These are phyloP conservation scores for Cryptops parisi DNA, from an alignment of 2,888 invertebrate genomes.

Conservation along the genomic window DNA sequence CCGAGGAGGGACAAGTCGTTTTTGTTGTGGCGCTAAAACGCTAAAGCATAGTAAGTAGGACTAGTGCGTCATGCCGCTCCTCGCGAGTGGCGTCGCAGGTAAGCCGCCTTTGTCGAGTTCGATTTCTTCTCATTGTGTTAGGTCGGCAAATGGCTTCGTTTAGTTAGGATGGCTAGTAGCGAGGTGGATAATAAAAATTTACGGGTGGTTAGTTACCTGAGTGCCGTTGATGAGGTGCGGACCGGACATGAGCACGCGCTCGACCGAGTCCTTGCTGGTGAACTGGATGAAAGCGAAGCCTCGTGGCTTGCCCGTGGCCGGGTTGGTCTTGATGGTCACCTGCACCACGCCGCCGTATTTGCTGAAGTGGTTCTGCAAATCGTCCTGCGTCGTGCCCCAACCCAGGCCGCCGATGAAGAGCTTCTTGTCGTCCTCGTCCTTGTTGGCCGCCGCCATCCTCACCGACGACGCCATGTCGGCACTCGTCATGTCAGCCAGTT, in stretches of 20 bases:
- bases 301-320: conserved; percentile 14
- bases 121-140: too few species aligned
- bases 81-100: too few species aligned
- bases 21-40: too few species aligned
- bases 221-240: conserved; percentile 12
- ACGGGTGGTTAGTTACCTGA: too few species aligned
- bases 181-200: too few species aligned
- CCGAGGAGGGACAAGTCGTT: too few species aligned
- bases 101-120: too few species aligned
- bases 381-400: conserved; percentile 15
- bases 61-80: too few species aligned
- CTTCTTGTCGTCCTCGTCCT: conserved; percentile 12
- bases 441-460: neutral
- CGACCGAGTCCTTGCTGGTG: conserved; percentile 11
- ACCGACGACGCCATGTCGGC: neutral
- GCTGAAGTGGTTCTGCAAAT: conserved; percentile 13
- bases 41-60: too few species aligned
- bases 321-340: conserved; percentile 16
- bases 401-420: conserved; percentile 15
- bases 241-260: conserved; percentile 12
- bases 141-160: too few species aligned
- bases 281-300: conserved; percentile 16
- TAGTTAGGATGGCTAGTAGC: too few species aligned
- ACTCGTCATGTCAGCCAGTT: neutral
- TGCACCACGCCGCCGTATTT: conserved; percentile 16